Conservation (phyloP, 2,113 vertebrate species). For the Morone chrysops region DNA sequence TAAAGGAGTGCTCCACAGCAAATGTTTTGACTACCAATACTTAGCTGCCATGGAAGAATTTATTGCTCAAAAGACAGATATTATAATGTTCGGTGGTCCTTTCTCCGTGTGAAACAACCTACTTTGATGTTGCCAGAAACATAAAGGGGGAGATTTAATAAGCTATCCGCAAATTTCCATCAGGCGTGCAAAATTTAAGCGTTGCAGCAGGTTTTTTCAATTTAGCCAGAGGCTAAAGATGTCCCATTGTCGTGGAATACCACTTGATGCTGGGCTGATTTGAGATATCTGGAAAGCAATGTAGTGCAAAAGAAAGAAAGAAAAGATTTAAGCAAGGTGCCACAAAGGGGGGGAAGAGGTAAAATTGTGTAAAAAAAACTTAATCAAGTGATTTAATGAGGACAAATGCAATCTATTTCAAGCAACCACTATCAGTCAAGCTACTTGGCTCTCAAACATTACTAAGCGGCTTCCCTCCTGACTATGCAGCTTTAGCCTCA, state of each 20-base stretch:
- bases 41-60: background rate
- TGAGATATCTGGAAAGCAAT: background rate
- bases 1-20: background rate
- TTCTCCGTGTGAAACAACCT: background rate
- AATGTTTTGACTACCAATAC: background rate
- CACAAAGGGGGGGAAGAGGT: too few species aligned
- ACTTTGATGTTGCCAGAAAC: background rate
- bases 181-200: background rate
- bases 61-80: background rate
- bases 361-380: background rate
- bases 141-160: background rate
- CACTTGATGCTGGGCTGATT: too few species aligned
- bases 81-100: background rate
- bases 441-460: slow-evolving; percentile 44
- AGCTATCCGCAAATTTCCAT: background rate
- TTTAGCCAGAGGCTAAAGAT: background rate
- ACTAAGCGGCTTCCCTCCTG: slow-evolving; percentile 44
- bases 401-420: background rate
- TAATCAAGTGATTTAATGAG: background rate
- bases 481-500: slow-evolving; percentile 45
- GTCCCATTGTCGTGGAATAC: background rate
- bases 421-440: slow-evolving; percentile 57
- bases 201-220: background rate
- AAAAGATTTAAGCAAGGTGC: background rate
- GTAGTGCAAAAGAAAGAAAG: background rate